Percentiles rank a stretch among this genome's conserved stretches.
Evolutionary conservation across 1,140 invertebrate genomes (phyloP).

Genomic region (Listronotus bonariensis): DNA sequence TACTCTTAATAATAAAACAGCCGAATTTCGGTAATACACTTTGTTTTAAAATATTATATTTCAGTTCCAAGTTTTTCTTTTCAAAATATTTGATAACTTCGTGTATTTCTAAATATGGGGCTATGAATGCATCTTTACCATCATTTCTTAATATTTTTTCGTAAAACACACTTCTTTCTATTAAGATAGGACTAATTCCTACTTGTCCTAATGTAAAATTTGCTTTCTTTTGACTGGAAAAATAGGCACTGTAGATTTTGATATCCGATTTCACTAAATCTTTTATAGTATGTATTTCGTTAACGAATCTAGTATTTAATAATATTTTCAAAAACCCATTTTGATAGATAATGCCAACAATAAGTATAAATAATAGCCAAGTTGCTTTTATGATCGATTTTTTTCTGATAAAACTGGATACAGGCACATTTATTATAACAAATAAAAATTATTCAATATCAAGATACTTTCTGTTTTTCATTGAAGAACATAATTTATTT

Average conservation of each 20-base stretch:
- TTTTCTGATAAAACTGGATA: neutral
- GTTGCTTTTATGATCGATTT: no score
- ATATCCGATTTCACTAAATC: neutral
- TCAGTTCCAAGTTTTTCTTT: neutral
- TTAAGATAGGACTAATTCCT: neutral
- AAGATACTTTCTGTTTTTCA: neutral
- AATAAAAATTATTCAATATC: neutral
- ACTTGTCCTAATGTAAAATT: neutral
- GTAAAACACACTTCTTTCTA: neutral
- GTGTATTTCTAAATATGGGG: neutral
- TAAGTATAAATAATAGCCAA: no score
- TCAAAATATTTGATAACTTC: conserved; percentile 1
- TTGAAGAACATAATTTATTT: neutral
- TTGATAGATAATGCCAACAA: no score
- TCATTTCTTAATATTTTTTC: neutral
- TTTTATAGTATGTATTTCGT: neutral
- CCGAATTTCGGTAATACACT: neutral
- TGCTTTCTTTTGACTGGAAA: neutral
- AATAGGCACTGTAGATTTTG: no score
- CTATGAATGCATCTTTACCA: neutral
- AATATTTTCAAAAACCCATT: conserved; percentile 1
- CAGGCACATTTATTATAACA: neutral
- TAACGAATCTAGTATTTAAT: neutral
- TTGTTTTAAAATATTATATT: neutral
- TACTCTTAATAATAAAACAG: conserved; percentile 1